Evolutionary conservation across 2,113 vertebrate genomes (phyloP).

Genomic region (Pluvianellus socialis): DNA sequence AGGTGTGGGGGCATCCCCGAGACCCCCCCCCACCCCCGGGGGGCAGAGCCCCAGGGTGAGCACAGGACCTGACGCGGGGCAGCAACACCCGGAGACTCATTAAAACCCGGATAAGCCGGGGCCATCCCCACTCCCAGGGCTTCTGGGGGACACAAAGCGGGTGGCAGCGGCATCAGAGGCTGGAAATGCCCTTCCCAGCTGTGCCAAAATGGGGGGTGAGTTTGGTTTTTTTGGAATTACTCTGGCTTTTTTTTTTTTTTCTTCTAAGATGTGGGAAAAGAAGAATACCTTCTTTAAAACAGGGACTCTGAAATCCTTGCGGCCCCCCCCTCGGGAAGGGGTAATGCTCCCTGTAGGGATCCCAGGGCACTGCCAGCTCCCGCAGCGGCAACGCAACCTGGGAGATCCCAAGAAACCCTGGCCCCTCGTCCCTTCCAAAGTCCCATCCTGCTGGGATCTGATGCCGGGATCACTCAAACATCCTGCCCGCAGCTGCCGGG

Average conservation of each 20-base stretch:
- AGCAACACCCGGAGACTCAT: not conserved
- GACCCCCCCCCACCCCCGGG: not conserved
- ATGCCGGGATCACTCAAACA: rapidly evolving
- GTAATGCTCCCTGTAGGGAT: rapidly evolving
- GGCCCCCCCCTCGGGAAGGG: not conserved
- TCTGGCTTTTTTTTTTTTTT: not conserved
- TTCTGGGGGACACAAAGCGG: rapidly evolving
- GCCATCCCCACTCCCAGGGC: not conserved
- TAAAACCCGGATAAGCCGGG: rapidly evolving
- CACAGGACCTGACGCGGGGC: rapidly evolving
- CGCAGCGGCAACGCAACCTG: rapidly evolving
- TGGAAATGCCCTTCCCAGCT: not conserved
- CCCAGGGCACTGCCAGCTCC: not conserved
- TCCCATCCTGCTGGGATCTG: not conserved
- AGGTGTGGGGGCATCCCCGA: rapidly evolving
- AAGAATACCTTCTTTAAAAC: not conserved
- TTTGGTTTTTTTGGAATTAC: not conserved
- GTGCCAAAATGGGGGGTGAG: not conserved
- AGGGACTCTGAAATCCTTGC: not conserved
- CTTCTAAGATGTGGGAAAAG: no score
- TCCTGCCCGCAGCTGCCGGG: not conserved
- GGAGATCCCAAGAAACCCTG: rapidly evolving
- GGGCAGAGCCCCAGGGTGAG: not conserved
- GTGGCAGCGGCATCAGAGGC: not conserved
- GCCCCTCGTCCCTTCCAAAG: not conserved